Percentiles rank a stretch among this genome's conserved stretches.
Evolutionary conservation across 2,888 invertebrate genomes (phyloP).

Genomic region (Yponomeuta plumbellus): DNA sequence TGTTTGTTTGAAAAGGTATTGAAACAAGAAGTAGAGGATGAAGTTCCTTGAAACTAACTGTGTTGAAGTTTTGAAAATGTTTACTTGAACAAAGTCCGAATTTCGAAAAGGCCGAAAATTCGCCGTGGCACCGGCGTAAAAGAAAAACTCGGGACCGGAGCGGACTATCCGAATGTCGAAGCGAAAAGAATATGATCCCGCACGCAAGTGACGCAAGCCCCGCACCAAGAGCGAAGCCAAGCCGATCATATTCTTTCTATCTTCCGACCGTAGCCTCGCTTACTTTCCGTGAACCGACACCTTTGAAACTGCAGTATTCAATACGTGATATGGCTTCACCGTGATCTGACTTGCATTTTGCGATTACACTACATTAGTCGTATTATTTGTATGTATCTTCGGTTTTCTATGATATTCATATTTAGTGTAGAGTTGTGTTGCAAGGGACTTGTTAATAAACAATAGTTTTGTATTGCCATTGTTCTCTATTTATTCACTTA

Average conservation of each 20-base stretch:
- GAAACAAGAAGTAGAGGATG: conserved; percentile 90
- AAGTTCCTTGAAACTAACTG: conserved; percentile 78
- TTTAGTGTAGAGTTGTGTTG: conserved; percentile 64
- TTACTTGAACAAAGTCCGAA: conserved; percentile 62
- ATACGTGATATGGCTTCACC: conserved; percentile 29
- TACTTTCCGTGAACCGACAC: conserved; percentile 24
- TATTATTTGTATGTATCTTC: conserved; percentile 8
- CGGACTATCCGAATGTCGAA: conserved; percentile 54
- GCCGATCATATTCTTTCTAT: conserved; percentile 61
- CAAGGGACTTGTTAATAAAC: conserved; percentile 68
- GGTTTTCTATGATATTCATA: conserved; percentile 34
- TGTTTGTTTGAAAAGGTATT: conserved; percentile 90
- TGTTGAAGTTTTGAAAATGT: conserved; percentile 76
- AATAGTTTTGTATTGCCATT: conserved; percentile 66
- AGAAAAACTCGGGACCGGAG: conserved; percentile 40
- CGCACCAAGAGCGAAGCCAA: conserved; percentile 10
- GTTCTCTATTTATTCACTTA: conserved; percentile 49
- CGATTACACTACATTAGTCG: conserved; percentile 23
- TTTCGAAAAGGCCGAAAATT: conserved; percentile 61
- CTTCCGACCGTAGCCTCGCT: conserved; percentile 27
- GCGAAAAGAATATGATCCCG: conserved; percentile 71
- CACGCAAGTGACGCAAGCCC: conserved; percentile 20
- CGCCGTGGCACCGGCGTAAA: conserved; percentile 14
- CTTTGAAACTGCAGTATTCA: conserved; percentile 22
- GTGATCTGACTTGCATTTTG: conserved; percentile 54